Conservation (phyloP, 2,888 invertebrate species). For the Drosophila stalkeri region DNA sequence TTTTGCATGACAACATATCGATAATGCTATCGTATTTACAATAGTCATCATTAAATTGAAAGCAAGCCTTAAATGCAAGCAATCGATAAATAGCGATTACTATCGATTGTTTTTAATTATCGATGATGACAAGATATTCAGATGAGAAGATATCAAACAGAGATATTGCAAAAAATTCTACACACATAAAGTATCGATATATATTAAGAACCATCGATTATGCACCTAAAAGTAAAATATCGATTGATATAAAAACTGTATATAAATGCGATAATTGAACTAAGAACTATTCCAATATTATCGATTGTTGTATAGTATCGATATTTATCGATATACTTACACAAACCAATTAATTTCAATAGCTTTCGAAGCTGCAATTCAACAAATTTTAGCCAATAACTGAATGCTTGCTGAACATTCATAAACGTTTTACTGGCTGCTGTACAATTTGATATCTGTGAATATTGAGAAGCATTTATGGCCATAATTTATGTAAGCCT, state of each 20-base stretch:
- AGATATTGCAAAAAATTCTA: background rate
- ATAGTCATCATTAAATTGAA: background rate
- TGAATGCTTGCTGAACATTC: background rate
- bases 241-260: background rate
- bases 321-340: background rate
- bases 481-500: constrained; percentile 13
- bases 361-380: background rate
- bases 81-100: background rate
- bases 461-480: background rate
- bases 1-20: background rate
- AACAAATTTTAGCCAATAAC: background rate
- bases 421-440: background rate
- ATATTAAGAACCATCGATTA: background rate
- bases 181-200: background rate
- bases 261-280: background rate
- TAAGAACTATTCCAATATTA: background rate
- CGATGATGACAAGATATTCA: too few relatives aligned
- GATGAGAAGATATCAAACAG: too few relatives aligned
- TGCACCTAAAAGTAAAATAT: background rate
- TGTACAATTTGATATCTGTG: too few relatives aligned
- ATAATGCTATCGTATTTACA: background rate
- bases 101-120: background rate
- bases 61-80: background rate
- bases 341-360: background rate
- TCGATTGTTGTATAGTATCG: background rate